Base-by-base conservation (phyloP, 2,113 vertebrate genomes). In the Neolamprologus longior region DNA sequence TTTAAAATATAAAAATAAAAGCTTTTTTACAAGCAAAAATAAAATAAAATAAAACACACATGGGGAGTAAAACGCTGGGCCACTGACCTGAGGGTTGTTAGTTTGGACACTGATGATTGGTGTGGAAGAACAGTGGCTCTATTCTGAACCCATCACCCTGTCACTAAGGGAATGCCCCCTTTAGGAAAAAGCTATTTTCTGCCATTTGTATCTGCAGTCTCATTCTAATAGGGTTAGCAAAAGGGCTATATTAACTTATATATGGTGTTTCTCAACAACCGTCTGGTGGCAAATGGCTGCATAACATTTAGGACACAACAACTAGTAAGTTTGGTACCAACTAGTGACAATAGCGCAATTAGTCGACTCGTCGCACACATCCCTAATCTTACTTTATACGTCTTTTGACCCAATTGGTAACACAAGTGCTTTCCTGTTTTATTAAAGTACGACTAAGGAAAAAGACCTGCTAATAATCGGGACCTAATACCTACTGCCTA, bases 181-280 rank as follows among this genome's bases (percentile, higher is more conserved):
- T 11, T 61, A 61, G 58, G 28, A 33, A 33, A 61, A 63, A 33
- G 28, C 58, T 33, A 11, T 33, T 61, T 61, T 19, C 9, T 33
- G 28, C 5, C 28, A 33, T 61, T 61, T 63, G 9, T 19, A 63
- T 63, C 58, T 63, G 28, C 28, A 11, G 5, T 33, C 15, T 33
- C 58, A 33, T 33, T 33, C 28, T 7, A 63, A 63, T 19, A 0
- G 15, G 15, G 58, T 61, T 1, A 63, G 0, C 9, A 7, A 63
- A 61, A 58, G 58, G 58, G 58, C 58, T 63, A 63, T 19, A 63
- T 33, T 61, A 61, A 61, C 15, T 61, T 19, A 33, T 61, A 31
- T 61, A 33, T 61, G 57, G 57, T 19, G 15, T 19, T 61, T 33
- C 57, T 61, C 2, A 33, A 33, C 3, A 61, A 19, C 15, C 0